Evolutionary conservation across 2,888 invertebrate genomes (phyloP), one percentile per base, ranked within the genome.

Genomic region (Chymomyza caudatula): DNA sequence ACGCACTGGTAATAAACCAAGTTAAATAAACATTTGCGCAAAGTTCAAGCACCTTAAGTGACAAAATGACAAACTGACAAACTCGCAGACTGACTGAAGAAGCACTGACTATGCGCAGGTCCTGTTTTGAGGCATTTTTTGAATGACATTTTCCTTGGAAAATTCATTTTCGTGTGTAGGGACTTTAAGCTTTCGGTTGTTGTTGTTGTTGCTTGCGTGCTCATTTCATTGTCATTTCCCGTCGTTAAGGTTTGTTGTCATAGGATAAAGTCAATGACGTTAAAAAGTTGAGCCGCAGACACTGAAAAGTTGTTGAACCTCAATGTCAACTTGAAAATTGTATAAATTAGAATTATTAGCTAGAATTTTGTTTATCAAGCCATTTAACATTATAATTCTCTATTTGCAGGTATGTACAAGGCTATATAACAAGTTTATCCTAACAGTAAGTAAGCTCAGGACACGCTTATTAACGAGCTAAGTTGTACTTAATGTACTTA

Each of bases 271-370:
- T 59, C 51, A 47, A 47, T 17, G 47, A 70, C 42, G 58, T 65
- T 72, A 67, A 47, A 43, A 47, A 37, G 29, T 37, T 47, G 2
- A 47, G 17, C 47, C 19, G 15, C 19, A 62, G 80, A 72, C 85
- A 80, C 82, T 80, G 73, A 85, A 85, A 77, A 82, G 85, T 82
- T 82, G 80, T 85, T 80, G 85, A 80, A 80, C 80, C 69, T 70
- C 62, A 43, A n/a, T 37, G 13, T 43, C 44, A 44, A 37, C 13
- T 44, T 44, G 44, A 44, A 44, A 44, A 11, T 37, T 37, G n/a
- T n/a, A n/a, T 37, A 47, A 47, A 6, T 47, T n/a, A n/a, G 1
- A 47, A 47, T 47, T 47, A 47, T 47, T 15, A 17, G 47, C 47
- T 47, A 13, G 11, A 51, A 20, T 22, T 51, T 47, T 47, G 19